A percentile compares a stretch with the other conserved stretches of the same genome.
These are phyloP conservation scores for Dryadula phaetusa DNA, from an alignment of 2,888 invertebrate genomes.

Conservation along the genomic window DNA sequence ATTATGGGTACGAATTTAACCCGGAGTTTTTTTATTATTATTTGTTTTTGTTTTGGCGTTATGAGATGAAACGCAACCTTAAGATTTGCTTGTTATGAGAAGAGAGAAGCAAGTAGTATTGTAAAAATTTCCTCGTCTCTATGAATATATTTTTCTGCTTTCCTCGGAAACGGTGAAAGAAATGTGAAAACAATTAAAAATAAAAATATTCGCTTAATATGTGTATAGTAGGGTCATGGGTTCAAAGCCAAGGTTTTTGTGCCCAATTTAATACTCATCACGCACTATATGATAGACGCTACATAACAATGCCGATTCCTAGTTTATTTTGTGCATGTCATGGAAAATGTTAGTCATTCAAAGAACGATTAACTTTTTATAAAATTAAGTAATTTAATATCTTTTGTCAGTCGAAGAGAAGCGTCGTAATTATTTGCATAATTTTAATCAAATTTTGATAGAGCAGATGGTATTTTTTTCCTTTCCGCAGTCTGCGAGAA, in stretches of 20 bases:
- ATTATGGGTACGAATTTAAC: no score
- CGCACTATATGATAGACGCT: conserved; percentile 4
- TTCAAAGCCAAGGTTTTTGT: conserved; percentile 23
- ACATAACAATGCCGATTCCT: conserved; percentile 16
- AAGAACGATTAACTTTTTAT: background rate
- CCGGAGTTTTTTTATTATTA: no score
- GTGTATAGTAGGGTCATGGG: background rate
- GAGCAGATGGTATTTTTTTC: no score
- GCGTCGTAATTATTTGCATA: background rate
- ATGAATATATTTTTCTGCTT: background rate
- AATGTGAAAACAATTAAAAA: background rate
- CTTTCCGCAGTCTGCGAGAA: no score
- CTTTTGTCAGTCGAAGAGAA: background rate
- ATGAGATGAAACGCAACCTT: no score
- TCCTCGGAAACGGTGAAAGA: background rate
- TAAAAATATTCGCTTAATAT: background rate
- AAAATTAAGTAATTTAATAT: background rate
- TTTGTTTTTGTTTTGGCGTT: no score
- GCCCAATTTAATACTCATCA: conserved; percentile 19
- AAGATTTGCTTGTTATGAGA: no score
- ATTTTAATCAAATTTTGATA: background rate
- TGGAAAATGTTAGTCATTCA: conserved; percentile 25
- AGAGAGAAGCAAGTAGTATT: no score
- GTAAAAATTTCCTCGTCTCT: no score
- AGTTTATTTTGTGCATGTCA: conserved; percentile 21